A percentile compares a stretch with the other conserved stretches of the same genome.
phyloP scores from a whole-genome alignment of 2,113 vertebrate species.

The Mixornis gularis region DNA sequence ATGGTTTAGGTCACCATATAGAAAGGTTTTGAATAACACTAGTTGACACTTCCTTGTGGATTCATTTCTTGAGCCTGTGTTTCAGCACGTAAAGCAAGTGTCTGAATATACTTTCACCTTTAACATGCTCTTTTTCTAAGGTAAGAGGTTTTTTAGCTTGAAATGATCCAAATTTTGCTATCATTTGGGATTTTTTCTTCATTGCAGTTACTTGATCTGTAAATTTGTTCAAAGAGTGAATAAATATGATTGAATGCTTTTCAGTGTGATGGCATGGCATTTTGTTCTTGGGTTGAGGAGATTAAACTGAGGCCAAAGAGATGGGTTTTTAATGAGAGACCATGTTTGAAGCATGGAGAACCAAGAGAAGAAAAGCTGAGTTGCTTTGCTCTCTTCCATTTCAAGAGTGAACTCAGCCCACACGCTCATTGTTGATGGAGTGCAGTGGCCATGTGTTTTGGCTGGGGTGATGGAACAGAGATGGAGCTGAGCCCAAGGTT shows the following conservation, averaged over 20 bases:
- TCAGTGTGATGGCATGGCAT: not conserved
- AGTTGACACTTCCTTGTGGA: not conserved
- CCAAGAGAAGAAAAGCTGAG: not conserved
- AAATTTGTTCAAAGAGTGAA: not conserved
- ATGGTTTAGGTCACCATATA: not conserved
- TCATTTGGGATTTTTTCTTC: not conserved
- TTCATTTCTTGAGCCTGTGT: not conserved
- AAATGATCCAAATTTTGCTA: not conserved
- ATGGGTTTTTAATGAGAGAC: not conserved
- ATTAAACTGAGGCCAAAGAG: not conserved
- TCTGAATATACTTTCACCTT: not conserved
- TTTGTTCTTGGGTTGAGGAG: not conserved
- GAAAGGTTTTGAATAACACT: not conserved
- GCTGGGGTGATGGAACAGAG: not conserved
- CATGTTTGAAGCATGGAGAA: not conserved
- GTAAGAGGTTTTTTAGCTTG: not conserved
- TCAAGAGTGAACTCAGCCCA: not conserved
- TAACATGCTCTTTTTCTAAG: not conserved
- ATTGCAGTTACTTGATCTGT: slow-evolving; percentile 7
- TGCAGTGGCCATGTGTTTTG: not conserved
- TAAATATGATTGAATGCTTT: slow-evolving; percentile 14
- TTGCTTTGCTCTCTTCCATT: not conserved
- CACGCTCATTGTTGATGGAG: fast-evolving
- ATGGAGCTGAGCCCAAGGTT: not conserved
- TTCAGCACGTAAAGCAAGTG: not conserved